A percentile compares a stretch with the other conserved stretches of the same genome.
Conservation (phyloP, 2,888 invertebrate species). For the Hybos culiciformis region DNA sequence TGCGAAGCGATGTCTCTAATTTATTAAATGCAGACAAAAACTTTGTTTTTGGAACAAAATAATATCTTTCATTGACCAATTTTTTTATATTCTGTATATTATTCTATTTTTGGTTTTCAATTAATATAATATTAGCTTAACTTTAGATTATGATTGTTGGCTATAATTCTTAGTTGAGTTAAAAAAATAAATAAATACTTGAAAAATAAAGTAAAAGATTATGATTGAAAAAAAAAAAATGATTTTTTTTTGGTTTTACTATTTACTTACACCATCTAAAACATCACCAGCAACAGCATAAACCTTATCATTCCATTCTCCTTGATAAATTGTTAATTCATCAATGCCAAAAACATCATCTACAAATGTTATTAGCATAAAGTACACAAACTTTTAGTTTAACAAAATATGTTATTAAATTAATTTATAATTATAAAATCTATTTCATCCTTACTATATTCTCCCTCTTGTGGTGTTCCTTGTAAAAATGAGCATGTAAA, state of each 20-base stretch:
- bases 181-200: too few species aligned
- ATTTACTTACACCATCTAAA: slow-evolving; percentile 70
- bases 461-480: slow-evolving; percentile 50
- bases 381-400: slow-evolving; percentile 20
- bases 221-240: too few species aligned
- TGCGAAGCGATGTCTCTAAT: too few species aligned
- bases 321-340: slow-evolving; percentile 79
- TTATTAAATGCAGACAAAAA: too few species aligned
- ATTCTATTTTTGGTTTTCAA: too few species aligned
- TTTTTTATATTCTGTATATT: too few species aligned
- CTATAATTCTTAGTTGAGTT: too few species aligned
- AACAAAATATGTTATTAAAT: slow-evolving; percentile 6
- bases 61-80: too few species aligned
- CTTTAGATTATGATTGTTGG: too few species aligned
- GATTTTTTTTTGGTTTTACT: not conserved
- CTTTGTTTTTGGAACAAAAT: too few species aligned
- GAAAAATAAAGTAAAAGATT: too few species aligned
- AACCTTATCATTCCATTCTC: slow-evolving; percentile 74
- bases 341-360: slow-evolving; percentile 88
- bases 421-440: slow-evolving; percentile 5
- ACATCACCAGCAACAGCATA: slow-evolving; percentile 89
- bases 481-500: slow-evolving; percentile 74
- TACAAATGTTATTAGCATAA: slow-evolving; percentile 41
- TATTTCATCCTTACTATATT: slow-evolving; percentile 45
- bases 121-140: too few species aligned